Evolutionary conservation across 2,888 invertebrate species (phyloP).

Genomic region (Phyllotreta striolata): DNA sequence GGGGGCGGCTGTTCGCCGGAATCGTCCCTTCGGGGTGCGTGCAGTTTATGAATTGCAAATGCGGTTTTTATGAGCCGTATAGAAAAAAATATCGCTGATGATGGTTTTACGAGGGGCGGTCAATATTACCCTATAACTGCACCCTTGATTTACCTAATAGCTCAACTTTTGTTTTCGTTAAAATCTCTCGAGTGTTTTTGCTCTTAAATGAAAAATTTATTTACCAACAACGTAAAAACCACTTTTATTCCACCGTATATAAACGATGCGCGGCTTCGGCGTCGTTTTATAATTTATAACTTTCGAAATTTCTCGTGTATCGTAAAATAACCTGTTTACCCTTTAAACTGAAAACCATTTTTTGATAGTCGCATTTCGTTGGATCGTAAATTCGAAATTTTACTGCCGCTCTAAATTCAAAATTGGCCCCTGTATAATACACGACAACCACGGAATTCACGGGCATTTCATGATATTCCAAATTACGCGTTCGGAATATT

Average conservation of each 20-base stretch:
- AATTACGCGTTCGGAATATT: constrained; percentile 1
- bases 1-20: background rate
- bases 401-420: constrained; percentile 24
- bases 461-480: constrained; percentile 8
- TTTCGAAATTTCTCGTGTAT: constrained; percentile 8
- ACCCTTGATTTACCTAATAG: no score
- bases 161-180: no score
- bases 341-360: constrained; percentile 20
- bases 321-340: constrained; percentile 30
- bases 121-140: no score
- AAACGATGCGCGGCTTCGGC: background rate
- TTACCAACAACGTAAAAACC: background rate
- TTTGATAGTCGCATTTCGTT: constrained; percentile 30
- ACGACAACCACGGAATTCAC: constrained; percentile 5
- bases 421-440: constrained; percentile 3
- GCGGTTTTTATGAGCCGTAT: no score
- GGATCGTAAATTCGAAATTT: constrained; percentile 30
- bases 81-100: no score
- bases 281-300: constrained; percentile 14
- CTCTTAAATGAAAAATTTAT: background rate
- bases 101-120: no score
- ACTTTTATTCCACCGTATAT: background rate
- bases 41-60: constrained; percentile 15
- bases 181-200: background rate
- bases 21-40: background rate